Percentiles rank a stretch among this genome's conserved stretches.
These are phyloP conservation scores for Astyanax mexicanus DNA, from an alignment of 2,797 vertebrate genomes.

Conservation along the genomic window DNA sequence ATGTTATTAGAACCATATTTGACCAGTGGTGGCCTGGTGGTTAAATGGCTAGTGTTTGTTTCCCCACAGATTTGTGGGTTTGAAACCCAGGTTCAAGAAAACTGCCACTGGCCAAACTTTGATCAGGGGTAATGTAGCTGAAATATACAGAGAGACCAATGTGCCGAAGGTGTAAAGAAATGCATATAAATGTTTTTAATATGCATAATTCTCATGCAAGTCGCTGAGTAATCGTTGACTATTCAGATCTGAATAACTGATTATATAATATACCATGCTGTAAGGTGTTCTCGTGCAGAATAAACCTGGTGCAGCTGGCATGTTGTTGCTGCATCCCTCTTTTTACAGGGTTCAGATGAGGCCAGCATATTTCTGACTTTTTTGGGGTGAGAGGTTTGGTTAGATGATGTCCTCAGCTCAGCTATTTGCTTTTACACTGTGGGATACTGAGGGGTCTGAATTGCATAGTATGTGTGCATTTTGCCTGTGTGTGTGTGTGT, in stretches of 20 bases:
- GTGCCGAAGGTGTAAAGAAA: background rate
- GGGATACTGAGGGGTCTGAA: background rate
- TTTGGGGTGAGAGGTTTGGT: background rate
- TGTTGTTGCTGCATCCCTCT: background rate
- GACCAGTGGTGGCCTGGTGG: too few relatives aligned
- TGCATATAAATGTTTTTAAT: background rate
- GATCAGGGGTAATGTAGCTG: too few relatives aligned
- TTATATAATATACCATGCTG: too few relatives aligned
- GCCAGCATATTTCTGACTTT: background rate
- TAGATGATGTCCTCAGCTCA: background rate
- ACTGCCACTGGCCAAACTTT: too few relatives aligned
- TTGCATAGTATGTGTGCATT: background rate
- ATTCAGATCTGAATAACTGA: background rate
- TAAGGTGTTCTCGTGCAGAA: too few relatives aligned
- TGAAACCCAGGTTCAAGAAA: too few relatives aligned
- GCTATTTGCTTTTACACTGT: background rate
- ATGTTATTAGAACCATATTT: too few relatives aligned
- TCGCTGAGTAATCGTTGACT: too few relatives aligned
- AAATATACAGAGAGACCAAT: background rate
- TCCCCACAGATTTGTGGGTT: too few relatives aligned
- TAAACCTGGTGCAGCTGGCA: too few relatives aligned
- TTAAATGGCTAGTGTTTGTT: too few relatives aligned
- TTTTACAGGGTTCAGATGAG: slow-evolving; percentile 13
- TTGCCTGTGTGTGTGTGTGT: slow-evolving; percentile 20
- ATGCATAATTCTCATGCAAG: too few relatives aligned